Conservation (phyloP, 2,888 invertebrate genomes). For the Erebia epiphron region DNA sequence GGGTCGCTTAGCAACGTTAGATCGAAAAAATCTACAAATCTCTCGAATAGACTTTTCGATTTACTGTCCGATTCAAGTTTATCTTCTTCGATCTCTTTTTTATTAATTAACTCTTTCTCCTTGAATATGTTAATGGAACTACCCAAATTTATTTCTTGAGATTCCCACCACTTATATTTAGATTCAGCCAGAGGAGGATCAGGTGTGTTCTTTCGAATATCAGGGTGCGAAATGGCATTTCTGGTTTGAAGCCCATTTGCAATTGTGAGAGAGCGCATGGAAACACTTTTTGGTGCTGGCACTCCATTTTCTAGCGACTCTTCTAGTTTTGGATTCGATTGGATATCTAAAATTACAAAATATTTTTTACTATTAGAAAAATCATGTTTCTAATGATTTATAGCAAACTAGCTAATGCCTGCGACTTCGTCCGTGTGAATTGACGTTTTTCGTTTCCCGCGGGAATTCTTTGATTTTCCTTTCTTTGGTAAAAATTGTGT, state of each 20-base stretch:
- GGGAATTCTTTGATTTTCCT: no score
- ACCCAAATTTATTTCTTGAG: constrained; percentile 82
- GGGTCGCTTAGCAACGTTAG: constrained; percentile 86
- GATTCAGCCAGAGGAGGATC: constrained; percentile 57
- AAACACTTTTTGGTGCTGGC: constrained; percentile 61
- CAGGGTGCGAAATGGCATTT: constrained; percentile 73
- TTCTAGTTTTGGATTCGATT: constrained; percentile 45
- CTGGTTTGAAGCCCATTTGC: constrained; percentile 59
- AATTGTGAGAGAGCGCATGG: constrained; percentile 66
- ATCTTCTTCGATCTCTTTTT: constrained; percentile 49
- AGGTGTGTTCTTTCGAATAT: constrained; percentile 58
- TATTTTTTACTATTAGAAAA: background rate
- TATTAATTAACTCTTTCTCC: constrained; percentile 49
- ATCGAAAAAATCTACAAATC: constrained; percentile 83
- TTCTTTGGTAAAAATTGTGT: no score
- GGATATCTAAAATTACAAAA: constrained; percentile 12
- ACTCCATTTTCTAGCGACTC: constrained; percentile 53
- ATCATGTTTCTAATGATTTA: no score
- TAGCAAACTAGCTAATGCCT: no score
- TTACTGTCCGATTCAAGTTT: constrained; percentile 45
- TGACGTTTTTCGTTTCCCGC: no score
- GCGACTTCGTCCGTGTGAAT: no score
- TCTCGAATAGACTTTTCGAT: constrained; percentile 51
- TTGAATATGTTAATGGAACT: constrained; percentile 84
- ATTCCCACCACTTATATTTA: constrained; percentile 82